Evolutionary conservation across 2,797 vertebrate genomes (phyloP).

Genomic region (Ispidina picta): DNA sequence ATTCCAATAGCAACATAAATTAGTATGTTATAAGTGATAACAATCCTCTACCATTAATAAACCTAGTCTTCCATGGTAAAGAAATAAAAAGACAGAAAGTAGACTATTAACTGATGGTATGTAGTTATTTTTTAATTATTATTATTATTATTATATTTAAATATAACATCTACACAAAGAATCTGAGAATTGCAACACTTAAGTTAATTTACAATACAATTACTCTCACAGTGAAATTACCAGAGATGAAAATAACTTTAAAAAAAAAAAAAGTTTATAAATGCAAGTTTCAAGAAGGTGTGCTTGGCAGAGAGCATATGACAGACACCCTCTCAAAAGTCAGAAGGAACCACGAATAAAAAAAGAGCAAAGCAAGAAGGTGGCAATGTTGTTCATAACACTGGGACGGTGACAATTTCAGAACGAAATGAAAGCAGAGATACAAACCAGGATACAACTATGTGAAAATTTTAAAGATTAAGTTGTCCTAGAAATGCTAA

Average conservation of each 20-base stretch:
- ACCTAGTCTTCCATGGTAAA: not conserved
- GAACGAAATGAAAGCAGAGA: conserved; percentile 5
- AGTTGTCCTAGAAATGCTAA: not conserved
- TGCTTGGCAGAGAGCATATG: not conserved
- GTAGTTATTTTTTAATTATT: not conserved
- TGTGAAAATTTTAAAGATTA: not conserved
- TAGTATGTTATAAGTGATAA: not conserved
- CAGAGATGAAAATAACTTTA: not conserved
- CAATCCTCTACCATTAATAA: not conserved
- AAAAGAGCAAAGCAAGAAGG: not conserved
- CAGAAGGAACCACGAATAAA: not conserved
- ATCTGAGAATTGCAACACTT: not conserved
- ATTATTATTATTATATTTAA: not conserved
- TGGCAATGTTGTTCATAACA: not conserved
- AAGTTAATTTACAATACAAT: not conserved
- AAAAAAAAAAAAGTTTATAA: not conserved
- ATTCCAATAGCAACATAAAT: not conserved
- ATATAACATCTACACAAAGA: not conserved
- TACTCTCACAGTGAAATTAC: rapidly evolving
- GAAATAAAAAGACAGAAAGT: not conserved
- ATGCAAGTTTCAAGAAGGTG: not conserved
- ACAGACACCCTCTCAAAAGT: not conserved
- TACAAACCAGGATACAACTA: not conserved
- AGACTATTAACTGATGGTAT: not conserved
- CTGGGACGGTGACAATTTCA: not conserved